Base-by-base conservation (phyloP, 2,113 vertebrate species). In the Gallinago media region DNA sequence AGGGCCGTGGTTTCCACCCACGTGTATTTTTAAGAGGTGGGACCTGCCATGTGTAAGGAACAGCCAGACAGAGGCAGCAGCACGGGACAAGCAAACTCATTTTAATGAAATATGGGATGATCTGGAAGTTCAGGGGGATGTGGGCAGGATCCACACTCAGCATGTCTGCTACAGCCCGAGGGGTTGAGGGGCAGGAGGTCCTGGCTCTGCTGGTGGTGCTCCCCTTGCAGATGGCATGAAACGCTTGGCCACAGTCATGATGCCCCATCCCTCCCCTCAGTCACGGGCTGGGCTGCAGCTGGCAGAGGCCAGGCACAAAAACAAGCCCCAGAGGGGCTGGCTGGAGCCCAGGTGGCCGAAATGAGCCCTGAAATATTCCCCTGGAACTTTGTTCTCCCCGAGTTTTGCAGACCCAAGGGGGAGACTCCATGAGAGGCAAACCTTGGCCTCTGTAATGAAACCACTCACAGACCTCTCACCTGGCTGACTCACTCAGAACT, bases 161-260 rank as follows among this genome's bases (percentile, higher is more conserved):
- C n/a, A 46, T 2, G 2, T 54, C n/a, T 78, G 56, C 61, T 85
- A 47, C 77, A 77, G 84, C 32, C 50, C 49, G 50, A 42, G 20
- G 46, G 59, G 58, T 0, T 52, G 42, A 75, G 75, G 52, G 22
- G 62, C 54, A 72, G 84, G 42, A 78, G 73, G n/a, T 74, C n/a
- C 63, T 11, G 12, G 66, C 36, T 36, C 50, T 22, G n/a, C 22
- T 3, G 38, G 23, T 2, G 3, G 32, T 46, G 29, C n/a, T 75
- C 9, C 27, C 13, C 26, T 7, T 26, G 31, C n/a, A 73, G 59
- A 56, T 5, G 3, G 46, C 78, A 26, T 0, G 3, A 12, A 67
- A 79, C 0, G 1, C 8, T 7, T 15, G 25, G 40, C 46, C 2
- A 0, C 81, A 36, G 27, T 6, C 67, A 26, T 3, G 42, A 14